Base-by-base conservation (phyloP, 2,888 invertebrate genomes). In the Drosophila heteroneura region DNA sequence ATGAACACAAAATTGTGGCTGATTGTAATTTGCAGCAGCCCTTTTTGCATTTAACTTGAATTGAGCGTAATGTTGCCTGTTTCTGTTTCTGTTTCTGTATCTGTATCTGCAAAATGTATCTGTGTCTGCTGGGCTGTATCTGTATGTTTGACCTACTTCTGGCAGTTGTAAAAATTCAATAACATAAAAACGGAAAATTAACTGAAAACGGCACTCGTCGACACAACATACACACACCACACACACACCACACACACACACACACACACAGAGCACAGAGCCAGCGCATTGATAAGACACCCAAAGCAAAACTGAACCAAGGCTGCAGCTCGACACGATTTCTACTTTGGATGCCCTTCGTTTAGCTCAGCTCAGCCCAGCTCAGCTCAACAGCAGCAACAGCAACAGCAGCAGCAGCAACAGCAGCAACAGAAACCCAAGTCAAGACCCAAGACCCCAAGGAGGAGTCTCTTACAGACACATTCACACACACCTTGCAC, bases 121-220 rank as follows among this genome's bases (percentile, higher is more conserved):
- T 56, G 68, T 64, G 51, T 57, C 60, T 53, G 68, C 57, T 49
- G 68, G 66, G 47, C 47, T 66, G 41, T 62, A 22, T 49, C 56
- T 65, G 64, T 78, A 75, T 84, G 78, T 85, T 87, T 85, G 84
- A 85, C 87, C 84, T 82, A 85, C 84, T 85, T 85, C 61, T 78
- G 71, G 80, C 76, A 79, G 84, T 85, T 85, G 84, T 85, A 87
- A 85, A 85, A 85, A 85, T 85, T 87, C 84, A 85, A 85, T 85
- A 85, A 87, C 85, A 58, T 44, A 68, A 64, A 82, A 80, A 82
- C 81, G 82, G 75, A 84, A 87, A 84, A 87, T 84, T 84, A 84
- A 84, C 87, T 78, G 82, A 87, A 84, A 86, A 81, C 83, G 81
- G 80, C 79, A 81, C 82, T 78, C 81, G 71, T 47, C 47, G 47